Evolutionary conservation across 1,140 invertebrate genomes (phyloP).

Genomic region (Eumaeus atala): DNA sequence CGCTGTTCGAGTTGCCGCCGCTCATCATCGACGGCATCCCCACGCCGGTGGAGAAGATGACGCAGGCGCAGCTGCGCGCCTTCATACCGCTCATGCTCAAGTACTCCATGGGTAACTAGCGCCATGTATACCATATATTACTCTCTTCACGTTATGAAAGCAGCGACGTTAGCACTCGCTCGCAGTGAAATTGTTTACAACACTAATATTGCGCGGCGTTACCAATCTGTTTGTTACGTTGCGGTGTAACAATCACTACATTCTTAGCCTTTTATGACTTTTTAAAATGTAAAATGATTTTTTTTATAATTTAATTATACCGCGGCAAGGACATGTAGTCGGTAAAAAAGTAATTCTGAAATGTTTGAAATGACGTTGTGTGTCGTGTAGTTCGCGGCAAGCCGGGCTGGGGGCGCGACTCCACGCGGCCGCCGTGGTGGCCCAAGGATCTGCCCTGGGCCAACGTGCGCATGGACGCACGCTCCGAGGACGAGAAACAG

Average conservation of each 20-base stretch:
- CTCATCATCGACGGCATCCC: conserved; percentile 98
- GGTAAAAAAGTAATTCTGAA: no score
- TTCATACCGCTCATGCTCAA: conserved; percentile 99
- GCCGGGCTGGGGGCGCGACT: conserved; percentile 97
- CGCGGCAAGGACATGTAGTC: no score
- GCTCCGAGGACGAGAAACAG: conserved; percentile 97
- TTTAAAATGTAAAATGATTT: no score
- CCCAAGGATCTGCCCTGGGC: conserved; percentile 97
- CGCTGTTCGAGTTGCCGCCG: conserved; percentile 94
- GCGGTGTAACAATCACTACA: no score
- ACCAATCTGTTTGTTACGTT: no score
- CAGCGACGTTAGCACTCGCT: no score
- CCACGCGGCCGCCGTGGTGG: conserved; percentile 97
- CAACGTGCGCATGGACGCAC: conserved; percentile 97
- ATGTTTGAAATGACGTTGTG: background rate
- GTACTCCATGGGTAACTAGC: conserved; percentile 87
- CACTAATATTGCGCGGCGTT: no score
- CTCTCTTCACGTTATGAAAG: no score
- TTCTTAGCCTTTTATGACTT: no score
- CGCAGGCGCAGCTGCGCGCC: conserved; percentile 95
- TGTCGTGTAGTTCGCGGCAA: conserved; percentile 86
- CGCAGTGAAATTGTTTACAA: no score
- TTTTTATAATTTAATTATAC: no score
- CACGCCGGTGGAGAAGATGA: conserved; percentile 99
- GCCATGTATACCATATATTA: no score